Base-by-base conservation (phyloP, 2,113 vertebrate genomes). In the Oenanthe melanoleuca region DNA sequence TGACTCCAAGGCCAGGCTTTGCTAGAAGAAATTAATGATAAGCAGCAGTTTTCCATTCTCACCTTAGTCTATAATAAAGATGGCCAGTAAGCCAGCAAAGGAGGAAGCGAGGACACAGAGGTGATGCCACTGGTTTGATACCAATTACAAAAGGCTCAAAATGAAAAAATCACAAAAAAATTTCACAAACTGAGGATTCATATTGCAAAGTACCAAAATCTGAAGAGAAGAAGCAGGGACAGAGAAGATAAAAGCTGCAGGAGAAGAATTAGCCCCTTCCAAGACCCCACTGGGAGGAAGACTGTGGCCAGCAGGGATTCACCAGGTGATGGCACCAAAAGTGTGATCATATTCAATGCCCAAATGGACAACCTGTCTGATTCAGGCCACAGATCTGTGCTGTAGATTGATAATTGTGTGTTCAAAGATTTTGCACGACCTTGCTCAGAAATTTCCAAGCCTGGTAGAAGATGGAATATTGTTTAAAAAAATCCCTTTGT, bases 371-470 rank as follows among this genome's bases (percentile, higher is more conserved):
- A 37, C 3, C 1, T 1, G 7, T 40, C 13, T 63, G 15, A 31
- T 45, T 70, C 65, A 79, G n/a, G 31, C 14, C 56, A 88, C 28
- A 79, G 0, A 14, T 71, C 47, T 71, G 25, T 63, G 8, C 22
- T 71, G 37, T 10, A 53, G 23, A 31, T 26, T 33, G 61, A 49
- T 28, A 61, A 40, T 12, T 34, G 14, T 0, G 0, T 8, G 1
- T 55, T 92, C 44, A n/a, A 77, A 80, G 16, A 13, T 42, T 79
- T 74, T 50, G 31, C 9, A 7, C 19, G 31, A 69, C 12, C n/a
- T 69, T 57, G 4, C 14, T 56, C 45, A 1, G 2, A 89, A 78
- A 57, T 40, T 31, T 55, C 34, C 42, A 74, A 61, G 37, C 9
- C 31, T 70, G 11, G 24, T 17, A 74, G 26, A 89, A 85, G 16